Base-by-base conservation (phyloP, 2,113 vertebrate species). In the Chaetops frenatus region DNA sequence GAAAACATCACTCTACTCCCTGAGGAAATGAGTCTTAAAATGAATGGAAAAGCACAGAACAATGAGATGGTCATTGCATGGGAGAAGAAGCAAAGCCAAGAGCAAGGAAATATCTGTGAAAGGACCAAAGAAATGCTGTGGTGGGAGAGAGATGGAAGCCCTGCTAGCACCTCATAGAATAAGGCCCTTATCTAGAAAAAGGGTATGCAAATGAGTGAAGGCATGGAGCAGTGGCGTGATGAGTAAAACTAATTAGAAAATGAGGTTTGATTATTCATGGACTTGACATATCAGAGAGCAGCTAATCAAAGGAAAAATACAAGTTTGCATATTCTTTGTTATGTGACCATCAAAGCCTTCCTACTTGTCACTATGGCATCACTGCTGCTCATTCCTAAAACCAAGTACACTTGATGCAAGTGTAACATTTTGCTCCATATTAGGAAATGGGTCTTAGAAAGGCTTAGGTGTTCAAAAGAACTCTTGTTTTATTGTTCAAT, bases 231-330 rank as follows among this genome's bases (percentile, higher is more conserved):
- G 84, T 60, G 2, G 89, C 84, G 87, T 88, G 90, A 95, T 88
- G 92, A 96, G 67, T 93, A 94, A 95, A 96, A 88, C 70, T 91
- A 95, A 97, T 95, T 94, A 91, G 92, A 94, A 97, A 97, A 94
- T 95, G 83, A 95, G 53, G 72, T 83, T 94, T 94, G 94, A 96
- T 97, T 96, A 96, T 96, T 97, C 93, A 90, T 83, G 79, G 91
- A 73, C 81, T 90, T 94, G 87, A 88, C 56, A 86, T 96, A 93
- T 76, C 91, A 95, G 81, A 91, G 78, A 87, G 74, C 47, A 90
- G 92, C 76, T 90, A 95, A 95, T 95, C 87, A 94, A 93, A 95
- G 38, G 87, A 93, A 90, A 92, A 95, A 94, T 80, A 72, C 35
- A 72, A 90, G 81, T 88, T 93, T 82, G 92, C 92, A 88, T 91